Evolutionary conservation across 2,888 invertebrate species (phyloP).

Genomic region (Meloe dianella): DNA sequence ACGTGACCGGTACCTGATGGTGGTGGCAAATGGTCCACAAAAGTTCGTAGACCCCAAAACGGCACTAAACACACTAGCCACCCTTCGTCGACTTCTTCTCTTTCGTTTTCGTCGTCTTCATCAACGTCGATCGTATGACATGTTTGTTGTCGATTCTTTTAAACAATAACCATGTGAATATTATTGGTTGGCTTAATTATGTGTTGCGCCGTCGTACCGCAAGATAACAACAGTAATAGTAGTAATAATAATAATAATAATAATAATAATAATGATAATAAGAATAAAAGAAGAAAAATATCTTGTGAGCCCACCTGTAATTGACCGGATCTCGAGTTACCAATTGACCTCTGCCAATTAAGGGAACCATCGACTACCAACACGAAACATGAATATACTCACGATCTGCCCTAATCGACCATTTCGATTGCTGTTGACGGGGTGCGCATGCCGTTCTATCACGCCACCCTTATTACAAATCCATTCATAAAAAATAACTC

Average conservation of each 20-base stretch:
- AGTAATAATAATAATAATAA: slow-evolving; percentile 6
- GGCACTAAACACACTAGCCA: slow-evolving; percentile 30
- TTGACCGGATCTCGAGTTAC: slow-evolving; percentile 29
- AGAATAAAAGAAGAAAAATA: not conserved
- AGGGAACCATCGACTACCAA: slow-evolving; percentile 16
- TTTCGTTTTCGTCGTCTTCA: not conserved
- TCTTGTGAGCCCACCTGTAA: slow-evolving; percentile 27
- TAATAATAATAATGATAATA: not conserved
- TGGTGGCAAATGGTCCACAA: slow-evolving; percentile 30
- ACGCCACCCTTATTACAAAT: not conserved
- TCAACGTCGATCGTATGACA: slow-evolving; percentile 27
- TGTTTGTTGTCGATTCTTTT: slow-evolving; percentile 13
- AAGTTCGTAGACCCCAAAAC: slow-evolving; percentile 35
- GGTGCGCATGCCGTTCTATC: slow-evolving; percentile 9
- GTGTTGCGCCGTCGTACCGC: slow-evolving; percentile 20
- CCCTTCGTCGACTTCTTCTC: not conserved
- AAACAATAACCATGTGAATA: slow-evolving; percentile 30
- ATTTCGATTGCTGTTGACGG: not conserved
- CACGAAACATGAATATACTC: not conserved
- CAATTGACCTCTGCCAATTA: slow-evolving; percentile 30
- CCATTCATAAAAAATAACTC: not conserved
- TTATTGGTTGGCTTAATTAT: slow-evolving; percentile 16
- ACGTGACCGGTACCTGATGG: slow-evolving; percentile 25
- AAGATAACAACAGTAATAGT: not conserved
- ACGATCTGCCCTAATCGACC: slow-evolving; percentile 1